A percentile compares a stretch with the other conserved stretches of the same genome.
These are phyloP conservation scores for Villa cingulata DNA, from an alignment of 2,888 invertebrate genomes.

Conservation along the genomic window DNA sequence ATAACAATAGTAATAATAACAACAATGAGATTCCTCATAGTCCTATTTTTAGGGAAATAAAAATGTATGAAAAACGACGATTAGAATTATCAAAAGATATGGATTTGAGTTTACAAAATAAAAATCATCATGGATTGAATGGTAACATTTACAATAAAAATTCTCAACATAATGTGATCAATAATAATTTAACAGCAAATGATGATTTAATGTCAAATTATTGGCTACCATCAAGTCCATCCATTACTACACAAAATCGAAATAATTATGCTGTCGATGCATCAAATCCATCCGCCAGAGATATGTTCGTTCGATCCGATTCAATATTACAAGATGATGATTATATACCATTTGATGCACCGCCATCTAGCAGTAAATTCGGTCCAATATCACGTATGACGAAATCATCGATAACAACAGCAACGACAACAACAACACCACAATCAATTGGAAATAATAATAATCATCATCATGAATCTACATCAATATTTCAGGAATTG, in stretches of 20 bases:
- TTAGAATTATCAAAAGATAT: constrained; percentile 12
- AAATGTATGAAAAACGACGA: constrained; percentile 11
- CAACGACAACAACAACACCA: no score
- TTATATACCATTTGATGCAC: constrained; percentile 49
- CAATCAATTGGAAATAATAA: background rate
- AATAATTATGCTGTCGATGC: constrained; percentile 12
- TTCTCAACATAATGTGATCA: constrained; percentile 6
- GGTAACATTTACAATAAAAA: constrained; percentile 11
- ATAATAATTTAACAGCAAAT: constrained; percentile 11
- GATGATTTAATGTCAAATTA: constrained; percentile 12
- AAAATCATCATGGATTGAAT: constrained; percentile 6
- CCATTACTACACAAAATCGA: constrained; percentile 13
- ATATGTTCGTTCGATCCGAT: constrained; percentile 39
- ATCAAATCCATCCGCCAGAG: constrained; percentile 11
- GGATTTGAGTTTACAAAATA: constrained; percentile 12
- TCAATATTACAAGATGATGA: constrained; percentile 47
- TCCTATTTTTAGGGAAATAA: constrained; percentile 8
- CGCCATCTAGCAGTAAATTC: constrained; percentile 46
- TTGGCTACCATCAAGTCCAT: constrained; percentile 8
- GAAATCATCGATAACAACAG: background rate
- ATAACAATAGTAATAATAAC: constrained; percentile 5
- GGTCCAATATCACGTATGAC: constrained; percentile 50
- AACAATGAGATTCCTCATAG: constrained; percentile 7
- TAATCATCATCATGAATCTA: no score
- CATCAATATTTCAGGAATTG: background rate